These are phyloP conservation scores for Ceryle rudis DNA, from an alignment of 2,797 vertebrate species.

Conservation along the genomic window DNA sequence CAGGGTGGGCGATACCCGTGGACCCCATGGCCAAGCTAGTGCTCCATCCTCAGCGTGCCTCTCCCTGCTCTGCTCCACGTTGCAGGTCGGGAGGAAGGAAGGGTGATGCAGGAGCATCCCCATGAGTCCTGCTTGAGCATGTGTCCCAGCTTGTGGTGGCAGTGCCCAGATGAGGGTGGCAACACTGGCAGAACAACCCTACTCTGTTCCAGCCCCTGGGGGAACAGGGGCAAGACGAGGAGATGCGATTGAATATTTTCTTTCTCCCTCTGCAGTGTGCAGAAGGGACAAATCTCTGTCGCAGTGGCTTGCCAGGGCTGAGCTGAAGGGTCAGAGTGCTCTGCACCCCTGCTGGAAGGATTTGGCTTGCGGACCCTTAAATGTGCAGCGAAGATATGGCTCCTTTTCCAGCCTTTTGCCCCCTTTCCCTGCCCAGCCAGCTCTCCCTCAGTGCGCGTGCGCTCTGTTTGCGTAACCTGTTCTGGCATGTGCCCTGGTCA, in stretches of 20 bases:
- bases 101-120: neutral
- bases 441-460: neutral
- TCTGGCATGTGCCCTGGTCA: conserved; percentile 44
- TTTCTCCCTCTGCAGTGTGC: neutral
- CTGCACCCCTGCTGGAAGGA: neutral
- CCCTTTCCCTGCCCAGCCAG: neutral
- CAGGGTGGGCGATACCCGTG: neutral
- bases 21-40: too few relatives aligned
- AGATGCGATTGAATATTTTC: neutral
- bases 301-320: fast-evolving
- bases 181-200: neutral
- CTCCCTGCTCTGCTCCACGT: neutral
- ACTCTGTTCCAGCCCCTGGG: neutral
- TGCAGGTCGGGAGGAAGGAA: neutral
- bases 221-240: fast-evolving
- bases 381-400: fast-evolving
- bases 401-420: neutral
- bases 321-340: neutral
- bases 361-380: neutral
- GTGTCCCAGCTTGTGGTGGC: neutral
- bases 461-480: conserved; percentile 23
- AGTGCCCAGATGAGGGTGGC: neutral
- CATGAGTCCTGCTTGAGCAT: fast-evolving
- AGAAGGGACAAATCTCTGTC: neutral
- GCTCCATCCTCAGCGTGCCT: fast-evolving